These are phyloP conservation scores for Drosophila pachea DNA, from an alignment of 1,140 invertebrate species.

Conservation along the genomic window DNA sequence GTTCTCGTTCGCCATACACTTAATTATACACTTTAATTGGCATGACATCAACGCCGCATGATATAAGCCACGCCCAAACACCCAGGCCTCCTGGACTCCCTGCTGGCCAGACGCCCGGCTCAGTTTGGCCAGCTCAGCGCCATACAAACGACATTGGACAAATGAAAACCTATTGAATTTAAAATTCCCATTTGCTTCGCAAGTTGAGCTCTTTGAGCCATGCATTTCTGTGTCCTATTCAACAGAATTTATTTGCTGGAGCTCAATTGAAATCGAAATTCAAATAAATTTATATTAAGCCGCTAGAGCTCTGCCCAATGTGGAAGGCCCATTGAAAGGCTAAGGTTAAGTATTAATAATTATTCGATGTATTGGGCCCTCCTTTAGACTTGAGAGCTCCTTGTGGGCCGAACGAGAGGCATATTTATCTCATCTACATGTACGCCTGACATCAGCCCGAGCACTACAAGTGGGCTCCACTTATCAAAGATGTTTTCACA, in stretches of 20 bases:
- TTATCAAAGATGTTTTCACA: constrained; percentile 35
- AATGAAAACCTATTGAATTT: constrained; percentile 66
- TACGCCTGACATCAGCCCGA: not conserved
- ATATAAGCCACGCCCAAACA: constrained; percentile 19
- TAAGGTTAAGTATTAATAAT: too few species aligned
- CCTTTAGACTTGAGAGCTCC: too few species aligned
- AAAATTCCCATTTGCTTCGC: constrained; percentile 42
- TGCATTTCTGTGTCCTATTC: not conserved
- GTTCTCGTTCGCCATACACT: constrained; percentile 44
- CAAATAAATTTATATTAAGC: not conserved
- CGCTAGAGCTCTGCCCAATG: too few species aligned
- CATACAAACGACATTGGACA: constrained; percentile 52
- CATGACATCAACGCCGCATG: constrained; percentile 49
- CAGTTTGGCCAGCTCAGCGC: not conserved
- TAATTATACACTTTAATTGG: constrained; percentile 71
- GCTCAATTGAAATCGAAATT: constrained; percentile 17
- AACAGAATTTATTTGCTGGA: constrained; percentile 8
- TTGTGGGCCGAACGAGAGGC: not conserved
- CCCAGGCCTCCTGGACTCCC: constrained; percentile 3
- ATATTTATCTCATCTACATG: not conserved
- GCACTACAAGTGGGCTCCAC: not conserved
- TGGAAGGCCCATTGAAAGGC: too few species aligned
- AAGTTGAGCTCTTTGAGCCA: constrained; percentile 2
- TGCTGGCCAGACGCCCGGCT: not conserved
- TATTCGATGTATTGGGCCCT: too few species aligned